Evolutionary conservation across 2,888 invertebrate species (phyloP).

Genomic region (Oeneis ivallda): DNA sequence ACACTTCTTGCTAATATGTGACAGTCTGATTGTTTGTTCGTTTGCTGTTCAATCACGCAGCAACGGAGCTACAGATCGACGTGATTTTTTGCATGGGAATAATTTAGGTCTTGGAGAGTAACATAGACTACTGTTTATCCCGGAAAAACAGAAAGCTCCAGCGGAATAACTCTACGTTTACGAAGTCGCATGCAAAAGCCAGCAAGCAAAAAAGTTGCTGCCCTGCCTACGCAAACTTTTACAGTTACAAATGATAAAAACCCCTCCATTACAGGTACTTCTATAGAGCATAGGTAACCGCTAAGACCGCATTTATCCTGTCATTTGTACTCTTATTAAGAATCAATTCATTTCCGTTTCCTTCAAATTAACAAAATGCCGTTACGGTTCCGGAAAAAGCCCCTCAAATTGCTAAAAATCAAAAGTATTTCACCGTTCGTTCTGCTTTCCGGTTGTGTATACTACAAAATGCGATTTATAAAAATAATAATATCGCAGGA

Average conservation of each 20-base stretch:
- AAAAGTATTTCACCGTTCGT: constrained; percentile 24
- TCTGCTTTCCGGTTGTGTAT: constrained; percentile 18
- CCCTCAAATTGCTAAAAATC: constrained; percentile 19
- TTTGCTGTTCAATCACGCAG: too few relatives aligned
- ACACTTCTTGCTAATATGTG: too few relatives aligned
- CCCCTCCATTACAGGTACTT: background rate
- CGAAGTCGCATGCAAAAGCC: too few relatives aligned
- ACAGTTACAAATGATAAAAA: constrained; percentile 12
- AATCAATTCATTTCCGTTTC: constrained; percentile 59
- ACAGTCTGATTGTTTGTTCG: too few relatives aligned
- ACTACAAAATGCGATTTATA: background rate
- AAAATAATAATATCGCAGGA: background rate
- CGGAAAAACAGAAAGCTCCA: too few relatives aligned
- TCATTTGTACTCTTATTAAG: constrained; percentile 38
- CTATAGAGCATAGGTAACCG: constrained; percentile 33
- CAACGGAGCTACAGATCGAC: too few relatives aligned
- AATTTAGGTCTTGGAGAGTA: too few relatives aligned
- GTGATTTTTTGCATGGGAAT: too few relatives aligned
- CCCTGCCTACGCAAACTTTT: background rate
- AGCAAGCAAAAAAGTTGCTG: too few relatives aligned
- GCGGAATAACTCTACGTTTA: too few relatives aligned
- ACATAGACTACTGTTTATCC: too few relatives aligned
- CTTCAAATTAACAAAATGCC: constrained; percentile 50
- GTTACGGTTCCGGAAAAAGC: constrained; percentile 36
- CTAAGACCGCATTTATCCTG: constrained; percentile 49